A percentile compares a stretch with the other conserved stretches of the same genome.
Evolutionary conservation across 92 coral and sea anemone species (phyloP).

Genomic region (Palythoa heliodiscus): DNA sequence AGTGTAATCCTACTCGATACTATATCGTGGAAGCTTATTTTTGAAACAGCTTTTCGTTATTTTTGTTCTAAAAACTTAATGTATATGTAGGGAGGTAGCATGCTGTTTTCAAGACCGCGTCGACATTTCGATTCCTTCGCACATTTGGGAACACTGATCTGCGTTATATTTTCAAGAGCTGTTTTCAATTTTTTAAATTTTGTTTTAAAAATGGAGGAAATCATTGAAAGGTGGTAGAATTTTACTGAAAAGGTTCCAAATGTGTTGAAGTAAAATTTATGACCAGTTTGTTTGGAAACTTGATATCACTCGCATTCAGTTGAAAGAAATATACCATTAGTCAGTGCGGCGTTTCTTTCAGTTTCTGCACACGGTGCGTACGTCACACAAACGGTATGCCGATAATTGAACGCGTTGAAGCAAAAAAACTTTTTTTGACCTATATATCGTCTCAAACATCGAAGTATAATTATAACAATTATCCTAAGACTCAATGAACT

Average conservation of each 20-base stretch:
- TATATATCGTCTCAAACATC: not conserved
- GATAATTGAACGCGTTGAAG: not conserved
- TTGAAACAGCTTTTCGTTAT: not conserved
- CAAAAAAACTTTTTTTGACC: not conserved
- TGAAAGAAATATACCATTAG: not conserved
- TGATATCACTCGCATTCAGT: slow-evolving; percentile 12
- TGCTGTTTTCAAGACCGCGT: not conserved
- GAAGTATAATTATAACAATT: not conserved
- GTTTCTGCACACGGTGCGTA: not conserved
- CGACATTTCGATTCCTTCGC: not conserved
- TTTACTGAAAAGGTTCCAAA: not conserved
- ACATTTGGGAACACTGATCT: not conserved
- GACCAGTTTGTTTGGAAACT: slow-evolving; percentile 11
- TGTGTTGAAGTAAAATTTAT: not conserved
- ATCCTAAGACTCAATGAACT: not conserved
- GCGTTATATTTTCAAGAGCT: not conserved
- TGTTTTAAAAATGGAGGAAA: not conserved
- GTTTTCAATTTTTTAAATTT: not conserved
- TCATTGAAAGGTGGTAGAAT: not conserved
- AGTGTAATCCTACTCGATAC: not conserved
- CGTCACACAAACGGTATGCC: not conserved
- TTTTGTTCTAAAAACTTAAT: not conserved
- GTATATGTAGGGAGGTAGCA: not conserved
- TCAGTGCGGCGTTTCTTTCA: not conserved
- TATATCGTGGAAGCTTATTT: not conserved